These are phyloP conservation scores for Drosophila insularis DNA, from an alignment of 1,140 invertebrate species.

Conservation along the genomic window DNA sequence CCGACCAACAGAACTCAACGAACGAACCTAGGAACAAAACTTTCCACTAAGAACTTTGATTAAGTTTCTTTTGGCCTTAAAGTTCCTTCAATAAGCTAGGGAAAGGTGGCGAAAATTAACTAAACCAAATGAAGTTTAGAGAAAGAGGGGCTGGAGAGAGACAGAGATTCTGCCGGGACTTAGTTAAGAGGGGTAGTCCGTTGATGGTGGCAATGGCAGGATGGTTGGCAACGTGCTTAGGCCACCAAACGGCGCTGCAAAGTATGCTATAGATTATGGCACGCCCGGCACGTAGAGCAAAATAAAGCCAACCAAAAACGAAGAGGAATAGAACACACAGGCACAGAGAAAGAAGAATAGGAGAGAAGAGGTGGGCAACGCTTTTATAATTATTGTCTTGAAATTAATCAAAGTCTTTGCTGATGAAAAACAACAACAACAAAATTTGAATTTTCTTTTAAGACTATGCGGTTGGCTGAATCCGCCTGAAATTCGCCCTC, in stretches of 20 bases:
- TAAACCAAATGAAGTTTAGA: slow-evolving; percentile 50
- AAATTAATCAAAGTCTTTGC: slow-evolving; percentile 77
- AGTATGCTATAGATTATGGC: slow-evolving; percentile 64
- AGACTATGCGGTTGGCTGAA: slow-evolving; percentile 5
- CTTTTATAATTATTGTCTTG: slow-evolving; percentile 79
- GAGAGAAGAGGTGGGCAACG: slow-evolving; percentile 24
- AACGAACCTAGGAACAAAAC: slow-evolving; percentile 20
- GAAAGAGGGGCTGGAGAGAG: background rate
- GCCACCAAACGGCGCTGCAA: slow-evolving; percentile 47
- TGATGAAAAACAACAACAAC: slow-evolving; percentile 40
- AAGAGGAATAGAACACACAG: slow-evolving; percentile 13
- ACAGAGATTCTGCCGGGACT: background rate
- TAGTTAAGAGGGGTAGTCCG: background rate
- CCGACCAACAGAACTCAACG: slow-evolving; percentile 23
- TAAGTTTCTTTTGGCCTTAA: slow-evolving; percentile 73
- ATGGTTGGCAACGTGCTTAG: slow-evolving; percentile 52
- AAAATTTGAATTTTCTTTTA: slow-evolving; percentile 63
- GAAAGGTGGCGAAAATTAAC: slow-evolving; percentile 67
- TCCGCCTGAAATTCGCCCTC: background rate
- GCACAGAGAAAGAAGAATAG: background rate
- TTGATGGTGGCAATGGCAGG: slow-evolving; percentile 1
- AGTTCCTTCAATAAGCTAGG: slow-evolving; percentile 55
- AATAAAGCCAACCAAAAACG: background rate
- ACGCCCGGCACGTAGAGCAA: slow-evolving; percentile 49
- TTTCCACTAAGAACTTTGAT: slow-evolving; percentile 63